Percentiles rank a stretch among this genome's conserved stretches.
These are phyloP conservation scores for Mylabris sibirica DNA, from an alignment of 2,888 invertebrate genomes.

Conservation along the genomic window DNA sequence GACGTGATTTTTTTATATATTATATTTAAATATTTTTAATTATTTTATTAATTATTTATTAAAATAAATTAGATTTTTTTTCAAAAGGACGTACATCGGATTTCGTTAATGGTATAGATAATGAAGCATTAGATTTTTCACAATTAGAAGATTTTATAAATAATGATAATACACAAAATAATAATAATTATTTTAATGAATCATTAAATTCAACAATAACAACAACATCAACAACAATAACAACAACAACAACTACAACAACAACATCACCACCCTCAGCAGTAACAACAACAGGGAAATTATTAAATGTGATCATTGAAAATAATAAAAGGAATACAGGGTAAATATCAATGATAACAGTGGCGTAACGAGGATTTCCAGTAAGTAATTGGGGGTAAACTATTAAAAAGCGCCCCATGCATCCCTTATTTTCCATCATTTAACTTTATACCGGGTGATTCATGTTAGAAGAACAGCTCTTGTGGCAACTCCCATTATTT, in stretches of 20 bases:
- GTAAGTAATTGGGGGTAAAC: too few species aligned
- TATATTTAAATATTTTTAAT: background rate
- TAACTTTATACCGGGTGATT: too few species aligned
- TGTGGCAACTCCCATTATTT: too few species aligned
- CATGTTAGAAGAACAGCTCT: too few species aligned
- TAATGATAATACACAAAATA: constrained; percentile 65
- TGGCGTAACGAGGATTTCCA: too few species aligned
- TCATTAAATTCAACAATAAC: constrained; percentile 50
- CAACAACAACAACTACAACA: constrained; percentile 28
- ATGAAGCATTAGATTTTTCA: constrained; percentile 80
- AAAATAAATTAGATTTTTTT: constrained; percentile 8
- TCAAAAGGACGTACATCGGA: constrained; percentile 76
- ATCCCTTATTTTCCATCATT: too few species aligned
- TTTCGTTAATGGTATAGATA: constrained; percentile 87
- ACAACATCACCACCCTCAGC: constrained; percentile 33
- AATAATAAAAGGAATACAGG: constrained; percentile 58
- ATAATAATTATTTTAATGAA: constrained; percentile 61
- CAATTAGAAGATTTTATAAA: constrained; percentile 89
- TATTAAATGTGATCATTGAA: constrained; percentile 59
- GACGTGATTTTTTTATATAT: background rate
- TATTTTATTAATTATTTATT: background rate
- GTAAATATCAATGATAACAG: constrained; percentile 42
- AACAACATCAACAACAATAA: constrained; percentile 38
- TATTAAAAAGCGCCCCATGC: too few species aligned
- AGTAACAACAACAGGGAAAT: constrained; percentile 51